Evolutionary conservation across 2,888 invertebrate species (phyloP), one percentile per base, ranked within the genome.

Genomic region (Carterocephalus palaemon): DNA sequence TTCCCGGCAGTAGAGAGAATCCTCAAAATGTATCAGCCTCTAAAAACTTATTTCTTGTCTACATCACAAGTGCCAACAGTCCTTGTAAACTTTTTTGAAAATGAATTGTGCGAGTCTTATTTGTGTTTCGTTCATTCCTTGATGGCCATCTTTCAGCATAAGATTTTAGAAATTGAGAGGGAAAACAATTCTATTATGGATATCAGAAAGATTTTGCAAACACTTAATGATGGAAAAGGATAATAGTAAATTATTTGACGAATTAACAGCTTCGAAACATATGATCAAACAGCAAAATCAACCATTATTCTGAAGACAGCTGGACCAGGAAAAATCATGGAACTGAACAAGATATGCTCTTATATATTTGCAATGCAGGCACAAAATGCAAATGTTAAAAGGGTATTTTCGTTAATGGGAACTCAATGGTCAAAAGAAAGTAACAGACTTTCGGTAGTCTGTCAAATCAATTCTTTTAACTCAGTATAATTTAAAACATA

Each of bases 1-100:
- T 56, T 58, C 48, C 62, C 59, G 33, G 61, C 59, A 10, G 54
- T 64, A 6, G 59, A 62, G 46, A 54, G 59, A 38, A 56, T 61
- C 8, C 36, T 60, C 17, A 55, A 58, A 26, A 50, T 62, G 47
- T 60, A 51, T 41, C 42, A 41, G 4, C 52, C 60, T 9, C 40
- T 63, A 29, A 60, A 60, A 31, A 12, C 49, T 42, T 64, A 59
- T 37, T 60, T 61, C 48, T 32, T 46, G 16, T 40, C 52, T 38
- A 41, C 42, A 48, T 29, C 31, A 32, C 32, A 28, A 40, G 48
- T 47, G 23, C 53, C 53, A 34, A 41, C 37, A 24, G 13, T 4
- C 7, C 26, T 57, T 5, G n/a, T 28, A 20, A 10, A 7, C 4
- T 54, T 55, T 54, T 56, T 55, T 41, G 51, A 54, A 32, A 52